phyloP scores from a whole-genome alignment of 2,113 vertebrate genomes.

The Trogon melanurus region DNA sequence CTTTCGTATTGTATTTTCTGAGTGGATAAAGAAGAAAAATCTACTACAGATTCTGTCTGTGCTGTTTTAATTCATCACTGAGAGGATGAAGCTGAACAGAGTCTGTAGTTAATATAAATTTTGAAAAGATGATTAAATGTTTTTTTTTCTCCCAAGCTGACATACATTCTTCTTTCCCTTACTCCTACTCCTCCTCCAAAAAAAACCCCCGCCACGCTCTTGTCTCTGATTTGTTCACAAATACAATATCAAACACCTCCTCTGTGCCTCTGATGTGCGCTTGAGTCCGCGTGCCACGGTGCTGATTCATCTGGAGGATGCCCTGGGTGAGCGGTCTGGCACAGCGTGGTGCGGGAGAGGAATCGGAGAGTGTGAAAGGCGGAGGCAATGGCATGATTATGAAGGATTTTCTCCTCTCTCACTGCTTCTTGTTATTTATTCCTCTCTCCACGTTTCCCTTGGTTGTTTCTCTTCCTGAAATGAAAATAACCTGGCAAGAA shows the following conservation, averaged over 20 bases:
- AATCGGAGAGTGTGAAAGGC: background rate
- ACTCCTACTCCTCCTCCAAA: background rate
- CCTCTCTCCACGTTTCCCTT: slow-evolving; percentile 31
- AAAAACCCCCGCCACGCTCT: background rate
- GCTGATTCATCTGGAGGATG: slow-evolving; percentile 18
- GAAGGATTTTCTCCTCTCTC: background rate
- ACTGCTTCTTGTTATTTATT: slow-evolving; percentile 49
- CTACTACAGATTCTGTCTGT: background rate
- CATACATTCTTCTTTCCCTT: background rate
- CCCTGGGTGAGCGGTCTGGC: slow-evolving; percentile 8
- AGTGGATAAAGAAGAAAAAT: background rate
- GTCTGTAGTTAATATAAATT: background rate
- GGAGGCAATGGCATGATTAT: slow-evolving; percentile 6
- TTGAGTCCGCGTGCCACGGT: background rate
- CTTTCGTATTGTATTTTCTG: background rate
- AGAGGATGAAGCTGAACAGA: slow-evolving; percentile 7
- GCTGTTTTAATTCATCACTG: background rate
- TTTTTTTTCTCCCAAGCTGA: background rate
- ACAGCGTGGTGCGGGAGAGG: background rate
- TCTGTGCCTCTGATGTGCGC: background rate
- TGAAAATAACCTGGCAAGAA: slow-evolving; percentile 67
- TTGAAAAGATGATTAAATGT: background rate
- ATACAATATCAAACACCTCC: slow-evolving; percentile 12
- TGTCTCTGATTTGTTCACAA: slow-evolving; percentile 28
- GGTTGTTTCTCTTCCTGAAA: slow-evolving; percentile 61